These are phyloP conservation scores for Oryzias celebensis DNA, from an alignment of 2,113 vertebrate genomes.

Conservation along the genomic window DNA sequence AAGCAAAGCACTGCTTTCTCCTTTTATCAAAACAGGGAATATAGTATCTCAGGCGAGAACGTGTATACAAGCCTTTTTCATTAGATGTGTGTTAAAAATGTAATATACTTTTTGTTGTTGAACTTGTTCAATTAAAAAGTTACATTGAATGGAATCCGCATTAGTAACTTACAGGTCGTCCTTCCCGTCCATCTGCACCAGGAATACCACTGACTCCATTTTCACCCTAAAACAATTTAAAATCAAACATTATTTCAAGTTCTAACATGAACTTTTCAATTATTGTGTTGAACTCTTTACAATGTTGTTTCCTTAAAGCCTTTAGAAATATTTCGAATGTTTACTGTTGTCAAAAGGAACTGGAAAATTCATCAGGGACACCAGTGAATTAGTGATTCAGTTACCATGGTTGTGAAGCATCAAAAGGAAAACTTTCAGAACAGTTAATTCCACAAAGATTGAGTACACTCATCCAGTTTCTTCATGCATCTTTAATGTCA, in stretches of 20 bases:
- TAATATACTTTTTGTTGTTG: too few species aligned
- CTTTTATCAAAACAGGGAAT: too few species aligned
- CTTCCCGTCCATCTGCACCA: slow-evolving; percentile 74
- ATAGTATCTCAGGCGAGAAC: too few species aligned
- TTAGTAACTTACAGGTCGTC: slow-evolving; percentile 75
- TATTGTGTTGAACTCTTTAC: background rate
- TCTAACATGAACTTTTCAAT: background rate
- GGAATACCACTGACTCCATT: slow-evolving; percentile 68
- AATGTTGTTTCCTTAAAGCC: background rate
- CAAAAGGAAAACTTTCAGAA: slow-evolving; percentile 32
- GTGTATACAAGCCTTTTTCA: too few species aligned
- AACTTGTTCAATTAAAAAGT: too few species aligned
- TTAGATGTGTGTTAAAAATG: too few species aligned
- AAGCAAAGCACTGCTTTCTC: background rate
- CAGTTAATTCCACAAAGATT: slow-evolving; percentile 18
- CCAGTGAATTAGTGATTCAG: slow-evolving; percentile 21
- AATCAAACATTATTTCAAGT: slow-evolving; percentile 5
- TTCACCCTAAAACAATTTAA: slow-evolving; percentile 67
- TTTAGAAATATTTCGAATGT: slow-evolving; percentile 3
- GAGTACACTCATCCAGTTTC: slow-evolving; percentile 21
- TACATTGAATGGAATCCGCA: background rate
- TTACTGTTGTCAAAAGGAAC: slow-evolving; percentile 4
- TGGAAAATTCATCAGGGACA: slow-evolving; percentile 26
- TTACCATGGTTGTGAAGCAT: slow-evolving; percentile 48
- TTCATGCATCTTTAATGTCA: slow-evolving; percentile 20